These are phyloP conservation scores for Amiota minor DNA, from an alignment of 2,888 invertebrate genomes.

Conservation along the genomic window DNA sequence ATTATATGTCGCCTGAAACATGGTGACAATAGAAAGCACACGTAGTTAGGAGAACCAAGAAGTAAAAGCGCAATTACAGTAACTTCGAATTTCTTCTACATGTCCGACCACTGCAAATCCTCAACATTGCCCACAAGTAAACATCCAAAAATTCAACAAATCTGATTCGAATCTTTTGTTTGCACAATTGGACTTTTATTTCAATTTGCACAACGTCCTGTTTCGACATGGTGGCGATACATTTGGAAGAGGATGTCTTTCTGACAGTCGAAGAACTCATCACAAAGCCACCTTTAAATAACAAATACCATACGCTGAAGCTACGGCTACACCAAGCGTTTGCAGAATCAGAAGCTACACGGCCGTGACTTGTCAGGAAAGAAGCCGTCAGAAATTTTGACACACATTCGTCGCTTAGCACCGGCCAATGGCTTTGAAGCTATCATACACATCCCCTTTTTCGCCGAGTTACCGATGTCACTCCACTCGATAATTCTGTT, in stretches of 20 bases:
- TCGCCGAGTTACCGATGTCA: slow-evolving; percentile 39
- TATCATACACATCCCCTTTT: slow-evolving; percentile 39
- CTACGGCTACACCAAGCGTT: slow-evolving; percentile 8
- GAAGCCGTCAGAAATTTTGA: slow-evolving; percentile 41
- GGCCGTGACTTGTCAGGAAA: slow-evolving; percentile 35
- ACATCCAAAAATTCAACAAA: not conserved
- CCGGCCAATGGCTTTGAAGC: slow-evolving; percentile 37
- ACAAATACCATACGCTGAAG: too few relatives aligned
- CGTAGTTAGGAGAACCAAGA: not conserved
- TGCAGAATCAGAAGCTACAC: slow-evolving; percentile 29
- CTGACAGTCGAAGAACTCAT: too few relatives aligned
- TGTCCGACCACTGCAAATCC: not conserved
- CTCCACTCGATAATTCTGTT: slow-evolving; percentile 34
- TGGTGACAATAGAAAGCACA: not conserved
- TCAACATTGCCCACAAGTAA: too few relatives aligned
- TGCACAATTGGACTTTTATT: slow-evolving; percentile 20
- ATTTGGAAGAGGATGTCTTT: too few relatives aligned
- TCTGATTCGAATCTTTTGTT: slow-evolving; percentile 19
- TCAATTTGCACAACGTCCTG: too few relatives aligned
- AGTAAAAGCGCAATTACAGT: not conserved
- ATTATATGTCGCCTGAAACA: not conserved
- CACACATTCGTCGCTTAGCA: slow-evolving; percentile 40
- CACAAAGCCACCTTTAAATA: too few relatives aligned
- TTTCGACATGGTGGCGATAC: too few relatives aligned
- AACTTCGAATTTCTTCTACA: not conserved